Conservation (phyloP, 2,888 invertebrate species). For the Tanaodytes sp. region DNA sequence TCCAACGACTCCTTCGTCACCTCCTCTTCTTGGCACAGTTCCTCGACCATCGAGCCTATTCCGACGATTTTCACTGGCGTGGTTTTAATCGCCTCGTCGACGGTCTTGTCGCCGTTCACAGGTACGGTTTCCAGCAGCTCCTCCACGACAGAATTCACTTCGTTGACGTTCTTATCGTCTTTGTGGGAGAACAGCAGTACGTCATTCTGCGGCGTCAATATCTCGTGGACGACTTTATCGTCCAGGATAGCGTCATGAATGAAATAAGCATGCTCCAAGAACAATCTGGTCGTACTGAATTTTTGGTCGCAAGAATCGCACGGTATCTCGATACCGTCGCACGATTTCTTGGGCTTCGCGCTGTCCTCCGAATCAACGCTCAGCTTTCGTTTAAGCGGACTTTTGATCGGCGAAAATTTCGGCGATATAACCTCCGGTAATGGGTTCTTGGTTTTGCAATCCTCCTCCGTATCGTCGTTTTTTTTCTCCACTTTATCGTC, state of each 20-base stretch:
- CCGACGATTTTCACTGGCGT: conserved; percentile 23
- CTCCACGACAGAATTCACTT: conserved; percentile 11
- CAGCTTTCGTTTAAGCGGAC: too few relatives aligned
- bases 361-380: too few relatives aligned
- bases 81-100: not conserved
- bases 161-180: not conserved
- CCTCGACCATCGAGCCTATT: conserved; percentile 28
- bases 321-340: not conserved
- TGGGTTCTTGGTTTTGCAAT: too few relatives aligned
- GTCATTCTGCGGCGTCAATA: conserved; percentile 25
- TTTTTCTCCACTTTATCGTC: too few relatives aligned
- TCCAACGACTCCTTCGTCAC: not conserved
- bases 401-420: too few relatives aligned
- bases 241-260: conserved; percentile 36
- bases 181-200: not conserved
- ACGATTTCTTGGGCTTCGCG: too few relatives aligned
- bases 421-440: too few relatives aligned
- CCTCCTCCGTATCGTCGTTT: too few relatives aligned
- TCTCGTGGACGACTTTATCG: conserved; percentile 11
- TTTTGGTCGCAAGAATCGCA: conserved; percentile 25
- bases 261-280: conserved; percentile 39
- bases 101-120: not conserved
- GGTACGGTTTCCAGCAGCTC: conserved; percentile 22
- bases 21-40: not conserved
- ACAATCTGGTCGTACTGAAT: conserved; percentile 19